These are phyloP conservation scores for Cephus rjabovi DNA, from an alignment of 2,888 invertebrate genomes.

Conservation along the genomic window DNA sequence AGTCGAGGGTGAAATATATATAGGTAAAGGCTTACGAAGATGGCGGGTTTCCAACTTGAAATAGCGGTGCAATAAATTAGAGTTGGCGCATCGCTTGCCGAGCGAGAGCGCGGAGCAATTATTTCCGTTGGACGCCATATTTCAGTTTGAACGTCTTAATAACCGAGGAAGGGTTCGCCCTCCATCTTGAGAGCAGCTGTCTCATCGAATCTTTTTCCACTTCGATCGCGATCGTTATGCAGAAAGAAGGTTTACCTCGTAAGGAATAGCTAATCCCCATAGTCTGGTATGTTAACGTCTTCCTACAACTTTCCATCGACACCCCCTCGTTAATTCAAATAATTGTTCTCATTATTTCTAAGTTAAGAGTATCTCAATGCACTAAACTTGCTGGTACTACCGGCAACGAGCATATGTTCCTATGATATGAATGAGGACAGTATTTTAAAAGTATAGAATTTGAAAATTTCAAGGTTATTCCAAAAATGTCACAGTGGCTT, in stretches of 20 bases:
- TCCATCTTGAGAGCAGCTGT: conserved; percentile 9
- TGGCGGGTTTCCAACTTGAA: conserved; percentile 42
- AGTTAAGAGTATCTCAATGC: background rate
- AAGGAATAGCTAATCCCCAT: background rate
- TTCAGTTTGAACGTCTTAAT: conserved; percentile 62
- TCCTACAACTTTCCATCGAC: conserved; percentile 24
- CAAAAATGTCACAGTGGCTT: background rate
- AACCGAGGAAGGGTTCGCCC: conserved; percentile 46
- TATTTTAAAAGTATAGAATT: background rate
- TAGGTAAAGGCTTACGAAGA: conserved; percentile 7
- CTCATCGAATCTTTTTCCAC: conserved; percentile 3
- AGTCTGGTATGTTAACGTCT: conserved; percentile 16
- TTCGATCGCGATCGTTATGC: background rate
- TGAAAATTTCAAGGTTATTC: background rate
- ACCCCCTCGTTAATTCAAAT: conserved; percentile 10
- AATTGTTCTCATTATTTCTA: conserved; percentile 5
- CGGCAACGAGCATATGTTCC: background rate
- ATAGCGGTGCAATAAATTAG: conserved; percentile 52
- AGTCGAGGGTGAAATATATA: background rate
- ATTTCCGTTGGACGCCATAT: conserved; percentile 60
- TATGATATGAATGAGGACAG: background rate
- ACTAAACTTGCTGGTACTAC: background rate
- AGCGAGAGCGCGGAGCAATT: conserved; percentile 46
- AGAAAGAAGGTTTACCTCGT: background rate
- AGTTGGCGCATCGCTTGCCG: conserved; percentile 28